Base-by-base conservation (phyloP, 2,113 vertebrate species). In the Oryzias melastigma region DNA sequence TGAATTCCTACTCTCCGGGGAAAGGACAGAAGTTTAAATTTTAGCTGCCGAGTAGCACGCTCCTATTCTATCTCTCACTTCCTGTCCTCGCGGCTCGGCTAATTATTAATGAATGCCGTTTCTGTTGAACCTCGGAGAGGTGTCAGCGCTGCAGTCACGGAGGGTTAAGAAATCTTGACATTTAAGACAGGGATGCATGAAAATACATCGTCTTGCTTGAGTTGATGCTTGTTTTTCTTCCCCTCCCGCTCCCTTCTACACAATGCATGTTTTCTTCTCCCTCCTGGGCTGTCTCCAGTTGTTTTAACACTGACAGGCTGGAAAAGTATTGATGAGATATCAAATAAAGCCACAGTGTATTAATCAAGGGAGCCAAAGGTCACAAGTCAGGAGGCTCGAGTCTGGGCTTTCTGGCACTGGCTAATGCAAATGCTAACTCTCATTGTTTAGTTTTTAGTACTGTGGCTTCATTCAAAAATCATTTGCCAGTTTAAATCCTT, bases 111-210 rank as follows among this genome's bases (percentile, higher is more conserved):
- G 88, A 92, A 92, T 93, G 87, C 87, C 66, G 88, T 84, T 88
- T 90, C 86, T 91, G 88, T 89, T 91, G 90, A 91, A 90, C 89
- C 89, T 91, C 87, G 86, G 89, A 90, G 86, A 86, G 81, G 88
- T 92, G 91, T 92, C 89, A 91, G 83, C 48, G 41, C 85, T 83
- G 80, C 78, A 88, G 87, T 77, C 77, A 81, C 87, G 65, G 85
- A 88, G 87, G 88, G 85, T 85, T 87, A 89, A 85, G 76, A 90
- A 87, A 87, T 90, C 88, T 90, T 91, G 88, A 92, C 88, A 88
- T 91, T 91, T 91, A 87, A 91, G 88, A 91, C 90, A 92, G 87
- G 87, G 85, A 86, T 90, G 87, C 89, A 86, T 92, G 90, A 91
- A 92, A 90, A 91, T 89, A 90, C 91, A 90, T 63, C 80, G 88